Evolutionary conservation across 2,888 invertebrate species (phyloP), one percentile per base, ranked within the genome.

Genomic region (Acanthopleura granulata): DNA sequence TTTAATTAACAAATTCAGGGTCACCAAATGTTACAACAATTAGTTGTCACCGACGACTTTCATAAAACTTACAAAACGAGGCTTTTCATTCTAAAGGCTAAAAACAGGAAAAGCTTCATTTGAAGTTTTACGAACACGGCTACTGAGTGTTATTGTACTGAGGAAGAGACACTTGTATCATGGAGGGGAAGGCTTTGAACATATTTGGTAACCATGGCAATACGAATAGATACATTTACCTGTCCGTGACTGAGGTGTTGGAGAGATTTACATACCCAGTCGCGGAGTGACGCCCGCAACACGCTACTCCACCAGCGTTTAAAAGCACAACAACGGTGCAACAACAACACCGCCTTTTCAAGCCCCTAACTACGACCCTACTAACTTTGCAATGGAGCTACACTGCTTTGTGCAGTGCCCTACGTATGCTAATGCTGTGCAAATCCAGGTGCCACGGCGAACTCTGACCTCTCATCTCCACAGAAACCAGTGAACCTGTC

Each of bases 391-490:
- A 71, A 75, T 29, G 77, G 72, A 79, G 75, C 78, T 77, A 81
- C 83, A 87, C 87, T 87, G 87, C 87, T 86, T 86, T 87, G 86
- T 86, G 86, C 87, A 87, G 87, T 84, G 77, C 78, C 82, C 83
- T 82, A 83, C 57, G 71, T 76, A 76, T 74, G 25, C 30, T 29
- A 69, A 72, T 29, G 62, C 16, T 40, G 62, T 61, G 30, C 29
- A 62, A 25, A 61, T 73, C 40, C 57, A 25, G 22, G 18, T 4
- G n/a, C 57, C 18, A 18, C 57, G 22, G 12, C 4, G 22, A 57
- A 9, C 22, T 22, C 57, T 57, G 57, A 22, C 22, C 22, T 18
- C 22, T 22, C 57, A 12, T n/a, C n/a, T n/a, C 22, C 18, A n/a
- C 12, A 4, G n/a, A 22, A 18, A 57, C 12, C 57, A 57, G n/a